Percentiles rank a stretch among this genome's conserved stretches.
Evolutionary conservation across 2,113 vertebrate species (phyloP).

Genomic region (Sinocyclocheilus grahami): DNA sequence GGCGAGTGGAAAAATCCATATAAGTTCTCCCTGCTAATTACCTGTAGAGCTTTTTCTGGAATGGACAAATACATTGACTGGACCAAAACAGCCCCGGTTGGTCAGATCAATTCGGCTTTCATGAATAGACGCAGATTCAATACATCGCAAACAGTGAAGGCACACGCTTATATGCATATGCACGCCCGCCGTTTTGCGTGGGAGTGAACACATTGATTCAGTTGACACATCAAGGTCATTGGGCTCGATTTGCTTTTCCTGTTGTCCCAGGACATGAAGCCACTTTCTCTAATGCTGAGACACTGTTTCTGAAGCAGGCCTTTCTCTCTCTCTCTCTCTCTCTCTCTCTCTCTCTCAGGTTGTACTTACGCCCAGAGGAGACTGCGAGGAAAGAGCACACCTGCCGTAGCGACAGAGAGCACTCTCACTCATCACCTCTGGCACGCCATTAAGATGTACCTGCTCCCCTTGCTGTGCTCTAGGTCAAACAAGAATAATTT

Average conservation of each 20-base stretch:
- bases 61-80: slow-evolving; percentile 16
- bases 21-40: not conserved
- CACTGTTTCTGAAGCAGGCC: not conserved
- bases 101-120: slow-evolving; percentile 16
- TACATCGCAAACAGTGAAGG: not conserved
- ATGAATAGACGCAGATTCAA: not conserved
- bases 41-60: slow-evolving; percentile 18
- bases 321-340: not conserved
- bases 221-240: slow-evolving; percentile 19
- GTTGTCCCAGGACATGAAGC: not conserved
- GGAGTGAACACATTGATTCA: not conserved
- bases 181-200: not conserved
- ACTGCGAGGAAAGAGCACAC: slow-evolving; percentile 14
- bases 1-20: slow-evolving; percentile 39
- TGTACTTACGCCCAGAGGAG: not conserved
- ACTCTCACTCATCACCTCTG: slow-evolving; percentile 25
- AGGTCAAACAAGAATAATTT: slow-evolving; percentile 27
- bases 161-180: not conserved
- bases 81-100: not conserved
- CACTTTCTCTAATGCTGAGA: not conserved
- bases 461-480: not conserved
- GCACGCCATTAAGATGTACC: slow-evolving; percentile 2
- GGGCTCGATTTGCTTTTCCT: not conserved
- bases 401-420: slow-evolving; percentile 22
- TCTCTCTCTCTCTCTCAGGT: slow-evolving; percentile 30